Percentiles rank a stretch among this genome's conserved stretches.
phyloP scores from a whole-genome alignment of 2,797 vertebrate genomes.

The Melanotaenia maccullochi region DNA sequence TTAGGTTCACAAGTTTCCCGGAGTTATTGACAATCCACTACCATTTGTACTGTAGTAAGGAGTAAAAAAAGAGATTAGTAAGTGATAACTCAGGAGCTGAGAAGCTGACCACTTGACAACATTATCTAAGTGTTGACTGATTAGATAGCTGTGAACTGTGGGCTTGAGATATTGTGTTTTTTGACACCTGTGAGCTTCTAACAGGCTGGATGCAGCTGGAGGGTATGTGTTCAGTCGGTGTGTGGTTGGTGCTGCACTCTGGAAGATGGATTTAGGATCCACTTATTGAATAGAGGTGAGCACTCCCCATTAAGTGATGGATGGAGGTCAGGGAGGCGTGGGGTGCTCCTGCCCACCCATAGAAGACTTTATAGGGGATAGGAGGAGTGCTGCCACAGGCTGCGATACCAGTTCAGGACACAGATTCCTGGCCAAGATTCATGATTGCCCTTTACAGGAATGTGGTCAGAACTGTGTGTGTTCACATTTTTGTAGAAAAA shows the following conservation, averaged over 20 bases:
- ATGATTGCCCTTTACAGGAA: conserved; percentile 80
- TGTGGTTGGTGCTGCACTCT: conserved; percentile 33
- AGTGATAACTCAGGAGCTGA: conserved; percentile 43
- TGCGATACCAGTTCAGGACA: conserved; percentile 67
- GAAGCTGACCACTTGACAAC: conserved; percentile 50
- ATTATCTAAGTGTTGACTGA: conserved; percentile 65
- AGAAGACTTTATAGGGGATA: conserved; percentile 78
- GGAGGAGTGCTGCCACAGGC: conserved; percentile 77
- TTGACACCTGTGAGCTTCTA: conserved; percentile 65
- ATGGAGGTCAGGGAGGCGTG: conserved; percentile 79
- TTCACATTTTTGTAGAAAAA: conserved; percentile 9
- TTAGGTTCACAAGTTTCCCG: conserved; percentile 16
- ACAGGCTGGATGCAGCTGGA: conserved; percentile 45
- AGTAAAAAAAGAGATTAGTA: conserved; percentile 45
- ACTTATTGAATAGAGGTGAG: conserved; percentile 52
- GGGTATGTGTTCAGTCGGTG: conserved; percentile 22
- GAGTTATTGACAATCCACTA: conserved; percentile 10
- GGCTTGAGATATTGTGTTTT: conserved; percentile 54
- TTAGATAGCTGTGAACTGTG: conserved; percentile 39
- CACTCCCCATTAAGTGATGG: conserved; percentile 78
- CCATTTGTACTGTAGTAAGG: conserved; percentile 8
- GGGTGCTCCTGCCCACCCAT: conserved; percentile 80
- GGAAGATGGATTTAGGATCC: conserved; percentile 73
- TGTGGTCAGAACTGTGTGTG: conserved; percentile 65
- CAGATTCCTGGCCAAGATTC: conserved; percentile 81